phyloP scores from a whole-genome alignment of 2,797 vertebrate species.

The Pampus argenteus region DNA sequence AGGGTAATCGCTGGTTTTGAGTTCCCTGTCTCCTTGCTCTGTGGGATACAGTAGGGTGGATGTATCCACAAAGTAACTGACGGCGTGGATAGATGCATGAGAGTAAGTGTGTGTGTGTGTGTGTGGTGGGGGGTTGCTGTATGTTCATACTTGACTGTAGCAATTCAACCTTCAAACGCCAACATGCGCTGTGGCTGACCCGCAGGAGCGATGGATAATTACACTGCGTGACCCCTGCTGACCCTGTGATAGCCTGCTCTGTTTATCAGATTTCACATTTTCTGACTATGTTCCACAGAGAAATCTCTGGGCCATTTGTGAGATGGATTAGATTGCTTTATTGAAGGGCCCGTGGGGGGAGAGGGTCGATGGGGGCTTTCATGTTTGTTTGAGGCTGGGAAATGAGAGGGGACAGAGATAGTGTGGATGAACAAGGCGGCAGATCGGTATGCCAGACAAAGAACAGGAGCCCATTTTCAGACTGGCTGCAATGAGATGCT shows the following conservation, averaged over 20 bases:
- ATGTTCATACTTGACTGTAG: slow-evolving; percentile 88
- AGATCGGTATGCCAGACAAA: slow-evolving; percentile 52
- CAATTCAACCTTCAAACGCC: slow-evolving; percentile 89
- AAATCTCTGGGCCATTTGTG: slow-evolving; percentile 85
- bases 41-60: slow-evolving; percentile 38
- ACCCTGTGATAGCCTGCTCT: slow-evolving; percentile 57
- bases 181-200: slow-evolving; percentile 82
- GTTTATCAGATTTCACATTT: slow-evolving; percentile 89
- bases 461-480: slow-evolving; percentile 31
- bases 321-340: slow-evolving; percentile 87
- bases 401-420: slow-evolving; percentile 79
- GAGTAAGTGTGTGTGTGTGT: slow-evolving; percentile 34
- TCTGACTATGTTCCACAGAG: slow-evolving; percentile 82
- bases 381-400: slow-evolving; percentile 87
- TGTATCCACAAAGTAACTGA: slow-evolving; percentile 34
- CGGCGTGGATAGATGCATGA: slow-evolving; percentile 28
- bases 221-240: slow-evolving; percentile 79
- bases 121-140: slow-evolving; percentile 55
- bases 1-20: slow-evolving; percentile 63
- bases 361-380: slow-evolving; percentile 72
- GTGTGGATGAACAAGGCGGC: slow-evolving; percentile 42
- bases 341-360: slow-evolving; percentile 73
- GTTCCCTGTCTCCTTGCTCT: slow-evolving; percentile 39
- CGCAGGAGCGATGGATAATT: slow-evolving; percentile 86
- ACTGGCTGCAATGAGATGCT: slow-evolving; percentile 10